phyloP scores from a whole-genome alignment of 53 echinoderm and acorn worm genomes.

The Luidia sarsii region DNA sequence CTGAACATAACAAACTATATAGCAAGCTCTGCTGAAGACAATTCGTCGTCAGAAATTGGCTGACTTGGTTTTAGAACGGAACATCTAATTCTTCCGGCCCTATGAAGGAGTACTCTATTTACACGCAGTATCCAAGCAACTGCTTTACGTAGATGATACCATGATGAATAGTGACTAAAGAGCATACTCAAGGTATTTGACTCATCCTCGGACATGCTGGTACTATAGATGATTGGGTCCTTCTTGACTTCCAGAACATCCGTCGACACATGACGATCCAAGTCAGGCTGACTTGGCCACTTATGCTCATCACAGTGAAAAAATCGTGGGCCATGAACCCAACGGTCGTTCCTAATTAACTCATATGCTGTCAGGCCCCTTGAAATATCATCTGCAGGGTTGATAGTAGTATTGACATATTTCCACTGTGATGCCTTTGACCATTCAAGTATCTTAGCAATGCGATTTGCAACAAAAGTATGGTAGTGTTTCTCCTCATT shows the following conservation, averaged over 20 bases:
- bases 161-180: slow-evolving; percentile 28
- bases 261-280: not conserved
- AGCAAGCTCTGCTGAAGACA: not conserved
- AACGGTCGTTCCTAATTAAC: not conserved
- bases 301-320: slow-evolving; percentile 1
- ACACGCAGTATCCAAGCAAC: no score
- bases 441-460: slow-evolving; percentile 32
- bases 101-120: not conserved
- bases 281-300: slow-evolving; percentile 35
- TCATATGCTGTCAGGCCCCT: slow-evolving; percentile 40
- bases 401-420: slow-evolving; percentile 21
- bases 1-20: not conserved
- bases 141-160: no score
- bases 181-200: not conserved
- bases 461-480: slow-evolving; percentile 39
- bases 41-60: not conserved
- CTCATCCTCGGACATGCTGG: not conserved
- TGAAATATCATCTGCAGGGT: slow-evolving; percentile 57
- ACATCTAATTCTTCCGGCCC: not conserved
- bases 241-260: slow-evolving; percentile 46
- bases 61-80: not conserved
- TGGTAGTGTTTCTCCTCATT: slow-evolving; percentile 9
- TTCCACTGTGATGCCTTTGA: slow-evolving; percentile 24
- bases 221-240: slow-evolving; percentile 10
- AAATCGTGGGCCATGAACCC: slow-evolving; percentile 8